These are phyloP conservation scores for Orussus abietinus DNA, from an alignment of 1,140 invertebrate species.

Conservation along the genomic window DNA sequence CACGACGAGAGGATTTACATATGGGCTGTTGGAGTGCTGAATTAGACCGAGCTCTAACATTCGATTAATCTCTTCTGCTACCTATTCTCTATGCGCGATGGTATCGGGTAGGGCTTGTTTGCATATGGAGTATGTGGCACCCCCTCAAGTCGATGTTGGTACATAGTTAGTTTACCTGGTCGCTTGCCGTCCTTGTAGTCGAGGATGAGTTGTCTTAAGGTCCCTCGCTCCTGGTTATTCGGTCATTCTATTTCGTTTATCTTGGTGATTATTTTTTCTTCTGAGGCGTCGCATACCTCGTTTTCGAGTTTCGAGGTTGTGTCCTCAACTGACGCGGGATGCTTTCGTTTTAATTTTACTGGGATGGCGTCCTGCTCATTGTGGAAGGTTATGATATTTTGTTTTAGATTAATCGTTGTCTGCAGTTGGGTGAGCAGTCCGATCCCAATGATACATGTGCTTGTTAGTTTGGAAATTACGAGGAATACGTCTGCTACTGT, in stretches of 20 bases:
- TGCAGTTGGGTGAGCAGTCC: not conserved
- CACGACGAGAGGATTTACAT: no score
- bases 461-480: slow-evolving; percentile 4
- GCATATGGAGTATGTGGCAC: slow-evolving; percentile 3
- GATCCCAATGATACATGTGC: slow-evolving; percentile 1
- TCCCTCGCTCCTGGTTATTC: no score
- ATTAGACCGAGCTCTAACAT: no score
- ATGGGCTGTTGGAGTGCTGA: no score
- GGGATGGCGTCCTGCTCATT: not conserved
- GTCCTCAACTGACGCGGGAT: no score
- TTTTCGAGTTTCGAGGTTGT: no score
- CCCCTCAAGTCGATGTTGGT: not conserved
- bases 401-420: not conserved
- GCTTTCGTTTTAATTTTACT: not conserved
- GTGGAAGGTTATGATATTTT: not conserved
- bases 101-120: no score
- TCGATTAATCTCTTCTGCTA: no score
- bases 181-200: not conserved
- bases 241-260: not conserved
- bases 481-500: not conserved
- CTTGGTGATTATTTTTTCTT: slow-evolving; percentile 2
- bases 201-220: not conserved
- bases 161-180: slow-evolving; percentile 1
- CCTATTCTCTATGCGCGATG: no score
- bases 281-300: not conserved